Base-by-base conservation (phyloP, 2,888 invertebrate genomes). In the Platynereis dumerilii region DNA sequence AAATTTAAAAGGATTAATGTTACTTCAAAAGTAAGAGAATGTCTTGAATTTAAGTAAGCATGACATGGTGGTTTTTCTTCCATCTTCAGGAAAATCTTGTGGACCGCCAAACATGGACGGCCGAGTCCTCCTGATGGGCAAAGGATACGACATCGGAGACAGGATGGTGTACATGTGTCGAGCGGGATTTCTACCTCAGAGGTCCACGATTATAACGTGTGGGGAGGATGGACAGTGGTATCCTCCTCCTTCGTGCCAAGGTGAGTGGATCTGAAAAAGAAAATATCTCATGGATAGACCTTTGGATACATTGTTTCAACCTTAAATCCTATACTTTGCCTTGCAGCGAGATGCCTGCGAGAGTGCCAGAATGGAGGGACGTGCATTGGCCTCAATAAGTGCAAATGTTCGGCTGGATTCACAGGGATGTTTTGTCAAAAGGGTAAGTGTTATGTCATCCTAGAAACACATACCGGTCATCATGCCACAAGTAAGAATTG, bases 221-320 rank as follows among this genome's bases (percentile, higher is more conserved):
- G 78, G 85, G 26, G 86, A 87, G 53, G 86, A 86, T 68, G 89
- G 89, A 72, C 70, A 79, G 17, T 88, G 87, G 88, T 86, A 86
- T 72, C 80, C 84, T 12, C 76, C 80, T 12, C 86, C 87, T 1
- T 72, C 75, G 1, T 88, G 88, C 71, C 73, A 78, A 53, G 78
- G 81, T 81, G 73, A 55, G 42, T 55, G 7, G 20, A 52, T 17
- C 10, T 42, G 17, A 42, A 42, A 48, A 48, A 48, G 48, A 20
- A n/a, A 20, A 5, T 10, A 48, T 48, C 17, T 48, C 48, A 48
- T 22, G 22, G 3, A 48, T 48, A n/a, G n/a, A n/a, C n/a, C 48
- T 12, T 5, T 20, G 48, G 48, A 10, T 7, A 48, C 48, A 34
- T 34, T 34, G 12, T 34, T 12, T 7, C 34, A 34, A 34, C 34